Evolutionary conservation across 2,888 invertebrate genomes (phyloP), one percentile per base, ranked within the genome.

Genomic region (Agrotis clavis): DNA sequence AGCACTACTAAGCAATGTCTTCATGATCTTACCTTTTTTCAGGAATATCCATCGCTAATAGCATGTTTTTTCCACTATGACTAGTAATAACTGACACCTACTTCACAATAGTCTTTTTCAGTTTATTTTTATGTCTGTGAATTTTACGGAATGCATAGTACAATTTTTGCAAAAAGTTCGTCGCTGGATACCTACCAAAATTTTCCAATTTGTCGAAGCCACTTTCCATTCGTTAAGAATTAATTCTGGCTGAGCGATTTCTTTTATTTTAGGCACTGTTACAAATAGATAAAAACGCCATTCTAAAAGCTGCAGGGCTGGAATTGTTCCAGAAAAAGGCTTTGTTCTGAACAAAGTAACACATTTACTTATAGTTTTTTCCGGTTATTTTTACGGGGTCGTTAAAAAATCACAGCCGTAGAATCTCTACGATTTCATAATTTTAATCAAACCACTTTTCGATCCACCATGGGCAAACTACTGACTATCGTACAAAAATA

Each of bases 311-410:
- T 73, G 18, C 56, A 48, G n/a, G 54, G 30, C 54, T 78, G 73
- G 63, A 78, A 73, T 4, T 67, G 25, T 18, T 67, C 74, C 79
- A 77, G 48, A 48, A 73, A 64, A 56, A n/a, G 47, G 6, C 48
- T 47, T 54, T 78, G 62, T 63, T 78, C 53, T 47, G 48, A 51
- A 78, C 19, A 21, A 21, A 61, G 18, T 50, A 47, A 51, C 7
- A 18, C 14, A 47, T 73, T 41, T 48, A 45, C 48, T 19, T 25
- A 57, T 25, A 19, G 6, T 53, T 11, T 35, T 19, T 57, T 18
- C 11, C 14, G 4, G 18, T 45, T 2, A 30, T 61, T 45, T 67
- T 25, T 9, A 25, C 30, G 11, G 4, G 19, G 18, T n/a, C 13
- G 21, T 3, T 2, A 47, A 14, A n/a, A 14, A 9, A 14, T 67